Conservation (phyloP, 2,888 invertebrate genomes). For the Phengaris alcon region DNA sequence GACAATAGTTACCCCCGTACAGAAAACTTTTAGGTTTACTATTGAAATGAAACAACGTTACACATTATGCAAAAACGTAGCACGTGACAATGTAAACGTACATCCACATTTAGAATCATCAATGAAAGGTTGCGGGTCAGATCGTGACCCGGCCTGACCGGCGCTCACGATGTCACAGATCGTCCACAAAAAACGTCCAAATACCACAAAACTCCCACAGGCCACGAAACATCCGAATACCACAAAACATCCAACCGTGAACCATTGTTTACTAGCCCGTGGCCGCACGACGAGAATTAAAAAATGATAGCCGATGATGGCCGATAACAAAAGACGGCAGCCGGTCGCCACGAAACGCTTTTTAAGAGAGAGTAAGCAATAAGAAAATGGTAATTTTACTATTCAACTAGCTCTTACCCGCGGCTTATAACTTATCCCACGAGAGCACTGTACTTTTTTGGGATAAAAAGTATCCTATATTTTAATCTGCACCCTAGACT, state of each 20-base stretch:
- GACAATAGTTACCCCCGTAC: too few species aligned
- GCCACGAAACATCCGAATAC: conserved; percentile 38
- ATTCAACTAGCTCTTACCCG: too few species aligned
- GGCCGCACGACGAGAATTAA: conserved; percentile 24
- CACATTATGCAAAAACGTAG: too few species aligned
- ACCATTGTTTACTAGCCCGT: conserved; percentile 27
- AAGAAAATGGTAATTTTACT: too few species aligned
- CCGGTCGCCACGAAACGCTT: conserved; percentile 7
- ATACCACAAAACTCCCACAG: neutral
- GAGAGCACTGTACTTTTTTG: too few species aligned
- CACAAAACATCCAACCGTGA: conserved; percentile 15
- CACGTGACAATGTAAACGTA: neutral
- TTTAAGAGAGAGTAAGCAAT: neutral
- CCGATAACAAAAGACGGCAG: conserved; percentile 43
- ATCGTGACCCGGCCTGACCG: conserved; percentile 65
- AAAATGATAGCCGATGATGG: neutral
- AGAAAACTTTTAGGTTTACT: too few species aligned
- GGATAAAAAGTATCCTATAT: too few species aligned
- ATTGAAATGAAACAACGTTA: too few species aligned
- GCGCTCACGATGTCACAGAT: conserved; percentile 51
- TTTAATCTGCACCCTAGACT: too few species aligned
- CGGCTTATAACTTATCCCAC: too few species aligned
- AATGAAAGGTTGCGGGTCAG: conserved; percentile 45
- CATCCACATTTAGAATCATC: neutral
- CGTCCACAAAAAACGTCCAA: conserved; percentile 38